A percentile compares a stretch with the other conserved stretches of the same genome.
Evolutionary conservation across 2,113 vertebrate species (phyloP).

Genomic region (Emydocephalus ijimae): DNA sequence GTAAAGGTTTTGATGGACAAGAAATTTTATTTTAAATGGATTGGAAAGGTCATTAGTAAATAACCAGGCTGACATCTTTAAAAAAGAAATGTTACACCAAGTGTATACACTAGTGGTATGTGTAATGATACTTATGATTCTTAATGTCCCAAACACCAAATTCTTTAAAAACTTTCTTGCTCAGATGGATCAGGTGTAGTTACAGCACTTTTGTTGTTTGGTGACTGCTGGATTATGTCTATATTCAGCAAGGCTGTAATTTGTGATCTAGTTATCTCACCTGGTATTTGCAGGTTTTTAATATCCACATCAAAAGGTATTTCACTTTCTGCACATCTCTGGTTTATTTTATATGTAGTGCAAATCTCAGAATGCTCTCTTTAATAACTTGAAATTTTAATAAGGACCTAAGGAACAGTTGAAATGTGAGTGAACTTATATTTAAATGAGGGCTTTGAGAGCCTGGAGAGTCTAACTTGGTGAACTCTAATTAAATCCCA

Average conservation of each 20-base stretch:
- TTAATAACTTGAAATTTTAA: constrained; percentile 80
- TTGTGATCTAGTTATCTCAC: constrained; percentile 55
- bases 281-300: constrained; percentile 55
- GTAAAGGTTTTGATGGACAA: constrained; percentile 54
- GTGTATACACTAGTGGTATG: constrained; percentile 10
- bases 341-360: constrained; percentile 64
- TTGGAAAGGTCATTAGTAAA: constrained; percentile 35
- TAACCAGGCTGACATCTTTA: constrained; percentile 46
- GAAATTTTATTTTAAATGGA: constrained; percentile 53
- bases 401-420: constrained; percentile 76
- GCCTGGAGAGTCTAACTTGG: constrained; percentile 72
- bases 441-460: constrained; percentile 79
- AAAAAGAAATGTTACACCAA: constrained; percentile 27
- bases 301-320: constrained; percentile 44
- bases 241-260: constrained; percentile 38
- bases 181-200: neutral
- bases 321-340: constrained; percentile 54
- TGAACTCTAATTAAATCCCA: constrained; percentile 83
- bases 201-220: constrained; percentile 24
- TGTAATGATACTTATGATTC: constrained; percentile 32
- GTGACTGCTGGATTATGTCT: constrained; percentile 25
- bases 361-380: constrained; percentile 64
- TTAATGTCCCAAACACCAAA: constrained; percentile 12
- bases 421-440: constrained; percentile 75
- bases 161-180: constrained; percentile 11